Base-by-base conservation (phyloP, 2,888 invertebrate species). In the Glyphotaelius pellucidus region DNA sequence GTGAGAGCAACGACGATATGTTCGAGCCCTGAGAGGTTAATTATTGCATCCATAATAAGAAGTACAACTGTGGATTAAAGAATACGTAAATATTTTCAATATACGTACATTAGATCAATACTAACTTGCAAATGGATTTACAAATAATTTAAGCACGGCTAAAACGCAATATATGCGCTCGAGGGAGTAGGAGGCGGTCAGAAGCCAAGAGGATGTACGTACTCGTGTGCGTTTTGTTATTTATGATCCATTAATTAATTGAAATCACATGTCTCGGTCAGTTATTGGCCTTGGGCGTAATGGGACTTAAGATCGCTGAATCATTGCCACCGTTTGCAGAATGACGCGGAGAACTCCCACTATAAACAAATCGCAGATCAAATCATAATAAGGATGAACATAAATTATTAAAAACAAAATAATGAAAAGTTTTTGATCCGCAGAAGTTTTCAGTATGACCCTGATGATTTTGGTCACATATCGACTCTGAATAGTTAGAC, bases 251-350 rank as follows among this genome's bases (percentile, higher is more conserved):
- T 35, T 31, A 35, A 67, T 88, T 67, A 88, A 88, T 88, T 88
- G 67, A 88, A 88, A 88, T 88, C 88, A 88, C 88, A 32, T 79
- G 88, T 25, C 11, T 25, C 35, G 32, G 88, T n/a, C 86, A 35
- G 88, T 31, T 31, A 86, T 52, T 88, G 88, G 88, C 88, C 88
- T 88, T 88, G 88, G 52, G 86, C 88, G 67, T 67, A 67, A 88
- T 88, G 47, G 88, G 52, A 52, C 47, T 88, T 88, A 88, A 14
- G 79, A 88, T 79, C 52, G 88, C 67, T 67, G 88, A 88, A 42
- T 86, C 42, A 42, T 86, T 86, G 30, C 30, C 47, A 86, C 30
- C 30, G 42, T 86, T 86, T 11, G 86, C 42, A 15, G 86, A 86
- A 67, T 83, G 81, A 85, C 42, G 42, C 42, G 0, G 11, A 85